These are phyloP conservation scores for Tadarida brasiliensis DNA, from an alignment of 2,797 vertebrate genomes.

Conservation along the genomic window DNA sequence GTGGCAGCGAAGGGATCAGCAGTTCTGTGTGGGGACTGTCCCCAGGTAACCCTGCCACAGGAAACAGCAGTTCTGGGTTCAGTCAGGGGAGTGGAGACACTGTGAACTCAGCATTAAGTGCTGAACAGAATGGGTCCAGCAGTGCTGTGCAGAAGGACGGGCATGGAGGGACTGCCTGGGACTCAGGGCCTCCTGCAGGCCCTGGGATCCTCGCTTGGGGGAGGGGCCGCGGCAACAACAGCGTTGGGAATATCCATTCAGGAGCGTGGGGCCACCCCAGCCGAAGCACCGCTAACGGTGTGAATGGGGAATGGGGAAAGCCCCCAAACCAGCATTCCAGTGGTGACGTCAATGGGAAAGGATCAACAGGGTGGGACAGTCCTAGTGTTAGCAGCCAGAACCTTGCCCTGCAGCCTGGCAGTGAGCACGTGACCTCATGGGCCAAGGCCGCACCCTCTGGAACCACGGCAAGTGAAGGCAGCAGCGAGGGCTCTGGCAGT, in stretches of 20 bases:
- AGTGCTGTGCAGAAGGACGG: constrained; percentile 90
- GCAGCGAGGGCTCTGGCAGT: constrained; percentile 89
- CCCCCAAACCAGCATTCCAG: constrained; percentile 91
- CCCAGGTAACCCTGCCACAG: constrained; percentile 88
- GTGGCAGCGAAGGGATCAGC: constrained; percentile 88
- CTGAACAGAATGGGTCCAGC: constrained; percentile 91
- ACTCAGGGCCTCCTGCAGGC: constrained; percentile 89
- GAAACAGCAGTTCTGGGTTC: constrained; percentile 90
- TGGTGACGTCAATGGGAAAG: constrained; percentile 89
- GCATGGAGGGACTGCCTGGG: constrained; percentile 89
- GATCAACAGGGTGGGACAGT: constrained; percentile 90
- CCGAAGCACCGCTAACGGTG: constrained; percentile 86
- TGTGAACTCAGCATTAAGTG: constrained; percentile 91
- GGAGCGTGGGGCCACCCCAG: constrained; percentile 91
- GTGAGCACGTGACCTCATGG: constrained; percentile 91
- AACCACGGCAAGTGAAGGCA: constrained; percentile 90
- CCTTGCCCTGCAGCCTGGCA: constrained; percentile 87
- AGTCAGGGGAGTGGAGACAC: constrained; percentile 92
- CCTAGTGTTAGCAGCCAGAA: constrained; percentile 87
- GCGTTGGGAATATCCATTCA: constrained; percentile 87
- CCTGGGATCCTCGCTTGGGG: constrained; percentile 91
- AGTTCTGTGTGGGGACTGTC: constrained; percentile 91
- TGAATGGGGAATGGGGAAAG: constrained; percentile 92
- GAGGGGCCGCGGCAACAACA: constrained; percentile 82
- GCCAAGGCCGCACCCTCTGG: constrained; percentile 88